Evolutionary conservation across 1,140 invertebrate species (phyloP), one percentile per base, ranked within the genome.

Genomic region (Drosophila ananassae): DNA sequence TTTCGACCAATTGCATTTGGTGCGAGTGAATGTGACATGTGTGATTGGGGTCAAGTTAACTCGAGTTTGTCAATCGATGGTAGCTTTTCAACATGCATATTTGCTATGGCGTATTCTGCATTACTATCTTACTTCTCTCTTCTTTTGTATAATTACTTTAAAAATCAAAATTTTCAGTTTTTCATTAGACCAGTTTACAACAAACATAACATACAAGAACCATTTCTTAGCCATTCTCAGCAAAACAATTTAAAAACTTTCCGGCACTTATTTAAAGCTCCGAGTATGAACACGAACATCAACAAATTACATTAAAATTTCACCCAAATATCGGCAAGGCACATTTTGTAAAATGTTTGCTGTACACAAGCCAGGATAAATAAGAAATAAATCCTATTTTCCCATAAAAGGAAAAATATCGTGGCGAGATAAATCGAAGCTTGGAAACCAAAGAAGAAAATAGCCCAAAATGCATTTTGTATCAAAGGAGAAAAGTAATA

Each of bases 401-500:
- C 22, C 41, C 37, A 1, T 30, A 6, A 3, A 37, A 28, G 39
- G 30, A 24, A n/a, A 47, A n/a, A 32, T 41, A 32, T n/a, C 53
- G 10, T 39, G 30, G 46, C 25, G 12, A 13, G n/a, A 59, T 22
- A 54, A 48, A 74, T 53, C 37, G 52, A 56, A 37, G 12, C 58
- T 41, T 12, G 13, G 21, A 28, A 21, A 9, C 32, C 46, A 24
- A 58, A 9, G 12, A 13, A 12, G 17, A 25, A 28, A 17, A 7
- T n/a, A 17, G 4, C 13, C 22, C 10, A 3, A 51, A 64, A 51
- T 55, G 55, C 72, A 75, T 67, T 75, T 50, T 53, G 28, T 61
- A 67, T 67, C 53, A 67, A 73, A 68, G 39, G 67, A 46, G 22
- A 50, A 62, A 25, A 37, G 22, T 55, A 39, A 75, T 76, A 66